Evolutionary conservation across 92 coral and sea anemone species (phyloP).

Genomic region (Porites cylindrica): DNA sequence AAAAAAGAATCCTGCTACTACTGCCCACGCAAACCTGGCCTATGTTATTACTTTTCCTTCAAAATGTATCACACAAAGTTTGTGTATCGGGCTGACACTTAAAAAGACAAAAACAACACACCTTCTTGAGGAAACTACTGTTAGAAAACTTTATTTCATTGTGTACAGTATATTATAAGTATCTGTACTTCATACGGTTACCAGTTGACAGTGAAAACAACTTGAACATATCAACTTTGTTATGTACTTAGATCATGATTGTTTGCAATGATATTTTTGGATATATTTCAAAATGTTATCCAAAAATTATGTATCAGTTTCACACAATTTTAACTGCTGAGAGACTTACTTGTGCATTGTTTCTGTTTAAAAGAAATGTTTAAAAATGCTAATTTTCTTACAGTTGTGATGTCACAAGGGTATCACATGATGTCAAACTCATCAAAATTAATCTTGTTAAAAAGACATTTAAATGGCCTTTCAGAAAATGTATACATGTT

Average conservation of each 20-base stretch:
- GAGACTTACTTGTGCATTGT: no score
- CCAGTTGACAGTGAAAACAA: no score
- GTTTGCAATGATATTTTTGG: no score
- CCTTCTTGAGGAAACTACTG: no score
- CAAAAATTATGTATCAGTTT: no score
- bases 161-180: no score
- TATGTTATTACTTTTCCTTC: conserved; percentile 16
- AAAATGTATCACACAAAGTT: conserved; percentile 41
- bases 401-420: conserved; percentile 4
- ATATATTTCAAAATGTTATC: no score
- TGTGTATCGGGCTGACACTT: conserved; percentile 22
- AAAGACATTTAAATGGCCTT: conserved; percentile 24
- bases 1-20: conserved; percentile 37
- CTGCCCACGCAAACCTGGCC: conserved; percentile 36
- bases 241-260: no score
- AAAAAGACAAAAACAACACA: conserved; percentile 11
- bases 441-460: background rate
- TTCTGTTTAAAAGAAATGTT: background rate
- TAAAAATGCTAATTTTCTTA: conserved; percentile 12
- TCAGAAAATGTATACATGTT: conserved; percentile 25
- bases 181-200: no score
- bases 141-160: no score
- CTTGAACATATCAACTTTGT: no score
- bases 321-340: no score
- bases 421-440: conserved; percentile 8